Evolutionary conservation across 2,888 invertebrate species (phyloP), one percentile per base, ranked within the genome.

Genomic region (Noctua comes): DNA sequence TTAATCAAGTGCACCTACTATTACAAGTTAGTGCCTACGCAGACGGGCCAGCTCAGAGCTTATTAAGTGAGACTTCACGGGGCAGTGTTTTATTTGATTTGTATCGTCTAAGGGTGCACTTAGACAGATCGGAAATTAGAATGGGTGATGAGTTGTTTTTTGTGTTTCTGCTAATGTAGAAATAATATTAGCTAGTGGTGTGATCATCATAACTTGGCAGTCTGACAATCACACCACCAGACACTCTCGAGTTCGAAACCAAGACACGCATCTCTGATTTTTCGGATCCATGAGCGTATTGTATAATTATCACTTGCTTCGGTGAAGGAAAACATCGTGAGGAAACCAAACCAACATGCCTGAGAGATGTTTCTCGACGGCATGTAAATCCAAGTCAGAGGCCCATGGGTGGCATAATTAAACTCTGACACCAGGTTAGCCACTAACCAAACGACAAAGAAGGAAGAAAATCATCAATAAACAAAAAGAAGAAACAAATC

Each of bases 1-100:
- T 88, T 87, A 85, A 89, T 87, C 72, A 89, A 88, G 88, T 84
- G 77, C 83, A 81, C 73, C 78, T 80, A 79, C 68, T 68, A 66
- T 66, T 76, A 80, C 73, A 71, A 80, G 77, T 81, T 75, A 77
- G 76, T 80, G 77, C 73, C 70, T 69, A 76, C 76, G 70, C 69
- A 84, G 81, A 79, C 84, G 59, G 72, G 68, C 68, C 68, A 48
- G 27, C 79, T 77, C 59, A 43, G 24, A 81, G 85, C 68, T 86
- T 82, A 83, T 79, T 72, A 86, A 86, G 70, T 65, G 84, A 57
- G 43, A 40, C 80, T 73, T 54, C 36, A 68, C 54, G 36, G 4
- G 36, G n/a, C 54, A 11, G 24, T 46, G 72, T 82, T 82, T 78
- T 71, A 76, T 71, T 84, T 65, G 51, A 76, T 73, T 76, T 68